Base-by-base conservation (phyloP, 2,797 vertebrate genomes). In the Cyclopterus lumpus region DNA sequence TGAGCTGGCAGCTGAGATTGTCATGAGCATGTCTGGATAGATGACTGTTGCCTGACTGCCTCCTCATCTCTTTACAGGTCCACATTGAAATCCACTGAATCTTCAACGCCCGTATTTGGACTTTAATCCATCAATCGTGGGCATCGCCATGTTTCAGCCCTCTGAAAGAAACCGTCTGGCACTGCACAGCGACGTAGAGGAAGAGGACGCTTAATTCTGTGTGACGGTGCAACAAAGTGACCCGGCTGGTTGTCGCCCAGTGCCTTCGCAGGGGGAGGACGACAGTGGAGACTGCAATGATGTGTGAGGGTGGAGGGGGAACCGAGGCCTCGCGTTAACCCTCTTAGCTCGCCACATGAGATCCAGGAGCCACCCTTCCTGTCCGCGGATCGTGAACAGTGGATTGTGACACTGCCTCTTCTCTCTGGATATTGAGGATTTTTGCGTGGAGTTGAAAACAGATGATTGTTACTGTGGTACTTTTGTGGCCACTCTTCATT, bases 81-180 rank as follows among this genome's bases (percentile, higher is more conserved):
- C 98, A 98, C 85, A 99, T 99, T 88, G 98, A 99, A 94, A 99
- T 99, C 87, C 97, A 99, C 76, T 99, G 95, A 97, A 30, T 57
- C 54, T 36, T 51, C 54, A 20, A 11, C 48, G 65, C 30, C 72
- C 68, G 53, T 26, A 9, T 77, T 65, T 74, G 77, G 63, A 79
- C 72, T 36, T 12, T 0, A 22, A 49, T 32, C 20, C n/a, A 12
- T 64, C 32, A 67, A 24, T 32, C 51, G 67, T 53, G 59, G 84
- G 79, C 78, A 63, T 81, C 72, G 71, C 64, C 82, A 76, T 57
- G 63, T 74, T 73, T 58, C 44, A 65, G 55, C 66, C 67, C 42
- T 59, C 18, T 20, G 28, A 63, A n/a, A 69, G 48, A 59, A 72
- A n/a, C 44, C 1, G 62, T 69, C 70, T 18, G 44, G 64, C 53